Percentiles rank a stretch among this genome's conserved stretches.
phyloP scores from a whole-genome alignment of 1,140 invertebrate species.

The Nixonia krombeini region DNA sequence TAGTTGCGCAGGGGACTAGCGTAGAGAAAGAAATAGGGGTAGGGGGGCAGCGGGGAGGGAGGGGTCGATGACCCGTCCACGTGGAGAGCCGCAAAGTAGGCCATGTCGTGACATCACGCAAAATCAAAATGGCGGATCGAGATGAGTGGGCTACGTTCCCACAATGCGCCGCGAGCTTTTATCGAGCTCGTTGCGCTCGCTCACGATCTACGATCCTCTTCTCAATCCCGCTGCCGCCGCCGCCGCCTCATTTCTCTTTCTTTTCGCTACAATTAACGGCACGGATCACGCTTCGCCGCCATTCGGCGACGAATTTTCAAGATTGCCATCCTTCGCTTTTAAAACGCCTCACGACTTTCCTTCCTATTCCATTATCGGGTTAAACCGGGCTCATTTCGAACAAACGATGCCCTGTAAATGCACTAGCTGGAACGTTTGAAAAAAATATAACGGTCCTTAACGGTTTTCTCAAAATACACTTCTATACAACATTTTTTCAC shows the following conservation, averaged over 20 bases:
- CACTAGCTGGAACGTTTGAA: too few relatives aligned
- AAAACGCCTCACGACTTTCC: background rate
- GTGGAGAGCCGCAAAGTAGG: slow-evolving; percentile 39
- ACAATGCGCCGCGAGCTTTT: slow-evolving; percentile 33
- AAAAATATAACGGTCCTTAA: too few relatives aligned
- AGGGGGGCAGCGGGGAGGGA: too few relatives aligned
- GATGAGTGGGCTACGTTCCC: slow-evolving; percentile 34
- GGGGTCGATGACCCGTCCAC: slow-evolving; percentile 36
- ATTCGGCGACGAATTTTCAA: too few relatives aligned
- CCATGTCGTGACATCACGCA: too few relatives aligned
- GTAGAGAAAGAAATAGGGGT: slow-evolving; percentile 17
- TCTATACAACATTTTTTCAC: too few relatives aligned
- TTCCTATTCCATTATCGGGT: background rate
- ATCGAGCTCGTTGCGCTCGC: slow-evolving; percentile 24
- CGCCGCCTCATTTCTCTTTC: slow-evolving; percentile 10
- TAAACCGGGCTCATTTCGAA: background rate
- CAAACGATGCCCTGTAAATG: too few relatives aligned
- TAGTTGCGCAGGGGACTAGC: slow-evolving; percentile 25
- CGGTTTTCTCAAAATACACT: too few relatives aligned
- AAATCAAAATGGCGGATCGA: slow-evolving; percentile 39
- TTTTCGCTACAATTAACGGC: slow-evolving; percentile 10
- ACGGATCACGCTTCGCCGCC: too few relatives aligned
- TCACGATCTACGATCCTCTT: slow-evolving; percentile 15
- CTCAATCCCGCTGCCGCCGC: too few relatives aligned
- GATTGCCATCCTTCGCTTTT: too few relatives aligned